Evolutionary conservation across 1,140 invertebrate genomes (phyloP), one percentile per base, ranked within the genome.

Genomic region (Hyphantria cunea): DNA sequence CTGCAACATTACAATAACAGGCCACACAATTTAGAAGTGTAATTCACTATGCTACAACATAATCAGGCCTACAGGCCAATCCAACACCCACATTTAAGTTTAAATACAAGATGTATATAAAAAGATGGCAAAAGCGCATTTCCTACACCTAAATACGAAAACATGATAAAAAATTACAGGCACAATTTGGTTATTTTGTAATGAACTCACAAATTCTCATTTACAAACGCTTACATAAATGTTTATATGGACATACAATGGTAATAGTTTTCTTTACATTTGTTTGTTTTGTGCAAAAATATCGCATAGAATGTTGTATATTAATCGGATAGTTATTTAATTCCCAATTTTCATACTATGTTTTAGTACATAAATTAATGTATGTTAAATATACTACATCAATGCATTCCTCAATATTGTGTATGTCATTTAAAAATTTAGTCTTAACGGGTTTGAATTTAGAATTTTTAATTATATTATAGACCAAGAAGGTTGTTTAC

Each of bases 101-200:
- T 39, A 25, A 50, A 50, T 44, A 60, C 14, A 25, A 60, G 32
- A 34, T 63, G 44, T 64, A 58, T 58, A 58, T 58, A 34, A 60
- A 58, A 63, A 66, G 37, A 69, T 66, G 67, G 67, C 67, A 67
- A 65, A 72, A 48, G 34, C 52, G 44, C 61, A 51, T 34, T 25
- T 54, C 68, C 72, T 74, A 74, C 68, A 74, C 72, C 68, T 74
- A 70, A 31, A 49, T 61, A 62, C 55, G 44, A 59, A 73, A 55
- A 66, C 61, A 60, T 47, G 56, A 41, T 56, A 65, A 66, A 17
- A 67, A 73, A 73, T 60, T 68, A 67, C 59, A 70, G 68, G 62
- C 71, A 74, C 71, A 49, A 58, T 25, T 17, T 13, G 41, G 13
- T 42, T 55, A 15, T 15, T 14, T 15, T 55, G 25, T 47, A 45